Evolutionary conservation across 2,888 invertebrate genomes (phyloP).

Genomic region (Synergus itoensis): DNA sequence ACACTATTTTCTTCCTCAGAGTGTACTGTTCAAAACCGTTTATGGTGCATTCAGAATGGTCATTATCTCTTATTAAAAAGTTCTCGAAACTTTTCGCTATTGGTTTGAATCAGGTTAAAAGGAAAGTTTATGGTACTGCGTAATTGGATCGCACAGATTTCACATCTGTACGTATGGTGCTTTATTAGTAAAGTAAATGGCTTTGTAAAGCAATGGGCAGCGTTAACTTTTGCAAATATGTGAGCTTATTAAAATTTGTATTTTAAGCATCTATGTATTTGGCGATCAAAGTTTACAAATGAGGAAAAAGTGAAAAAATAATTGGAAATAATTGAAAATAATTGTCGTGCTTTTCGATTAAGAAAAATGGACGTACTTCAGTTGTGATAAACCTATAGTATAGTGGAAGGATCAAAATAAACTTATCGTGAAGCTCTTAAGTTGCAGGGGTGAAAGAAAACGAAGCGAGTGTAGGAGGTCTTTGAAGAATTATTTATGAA

Average conservation of each 20-base stretch:
- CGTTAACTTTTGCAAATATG: neutral
- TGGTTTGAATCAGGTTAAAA: constrained; percentile 18
- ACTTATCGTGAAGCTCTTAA: constrained; percentile 19
- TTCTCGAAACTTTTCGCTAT: constrained; percentile 7
- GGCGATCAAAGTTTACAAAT: too few relatives aligned
- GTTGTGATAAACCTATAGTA: too few relatives aligned
- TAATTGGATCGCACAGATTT: constrained; percentile 29
- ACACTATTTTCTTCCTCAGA: constrained; percentile 30
- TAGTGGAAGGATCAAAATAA: neutral
- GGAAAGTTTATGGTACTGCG: neutral
- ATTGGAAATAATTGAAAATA: too few relatives aligned
- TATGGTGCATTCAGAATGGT: constrained; percentile 7
- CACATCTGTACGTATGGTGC: constrained; percentile 14
- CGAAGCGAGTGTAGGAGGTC: constrained; percentile 43
- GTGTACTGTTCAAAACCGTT: neutral
- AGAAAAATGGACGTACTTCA: too few relatives aligned
- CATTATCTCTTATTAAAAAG: constrained; percentile 29
- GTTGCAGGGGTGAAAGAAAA: constrained; percentile 15
- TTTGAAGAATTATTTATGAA: constrained; percentile 53
- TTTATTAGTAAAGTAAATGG: constrained; percentile 17
- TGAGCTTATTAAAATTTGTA: too few relatives aligned
- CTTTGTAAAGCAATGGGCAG: neutral
- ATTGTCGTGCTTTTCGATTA: too few relatives aligned
- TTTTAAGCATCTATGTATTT: too few relatives aligned
- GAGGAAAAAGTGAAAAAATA: too few relatives aligned